These are phyloP conservation scores for Apus apus DNA, from an alignment of 2,113 vertebrate species.

Conservation along the genomic window DNA sequence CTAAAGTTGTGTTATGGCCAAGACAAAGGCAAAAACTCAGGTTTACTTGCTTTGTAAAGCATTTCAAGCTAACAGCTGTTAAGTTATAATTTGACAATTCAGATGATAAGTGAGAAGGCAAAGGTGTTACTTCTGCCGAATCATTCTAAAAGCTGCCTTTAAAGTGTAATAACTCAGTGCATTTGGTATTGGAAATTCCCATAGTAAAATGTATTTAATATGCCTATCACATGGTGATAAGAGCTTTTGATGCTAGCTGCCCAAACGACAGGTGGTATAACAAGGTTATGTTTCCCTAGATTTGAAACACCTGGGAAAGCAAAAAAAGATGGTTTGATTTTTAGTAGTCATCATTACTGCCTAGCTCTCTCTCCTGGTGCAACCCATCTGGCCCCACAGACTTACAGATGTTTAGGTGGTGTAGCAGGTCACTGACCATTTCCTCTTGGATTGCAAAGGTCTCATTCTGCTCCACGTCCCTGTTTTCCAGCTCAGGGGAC, in stretches of 20 bases:
- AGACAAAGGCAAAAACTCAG: neutral
- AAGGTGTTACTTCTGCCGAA: neutral
- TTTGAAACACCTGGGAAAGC: neutral
- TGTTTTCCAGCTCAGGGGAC: too few relatives aligned
- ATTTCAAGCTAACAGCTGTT: neutral
- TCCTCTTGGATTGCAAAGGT: too few relatives aligned
- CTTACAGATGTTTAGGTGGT: too few relatives aligned
- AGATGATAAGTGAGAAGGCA: neutral
- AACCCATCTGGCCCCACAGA: too few relatives aligned
- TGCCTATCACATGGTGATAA: rapidly evolving
- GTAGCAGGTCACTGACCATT: too few relatives aligned
- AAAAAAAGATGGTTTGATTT: neutral
- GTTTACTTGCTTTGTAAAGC: neutral
- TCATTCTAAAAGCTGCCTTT: neutral
- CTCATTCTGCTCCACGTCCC: too few relatives aligned
- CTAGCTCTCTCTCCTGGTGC: neutral
- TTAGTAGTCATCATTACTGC: neutral
- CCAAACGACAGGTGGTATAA: neutral
- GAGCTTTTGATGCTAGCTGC: neutral
- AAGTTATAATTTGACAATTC: neutral
- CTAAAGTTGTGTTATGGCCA: neutral
- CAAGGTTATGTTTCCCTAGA: neutral
- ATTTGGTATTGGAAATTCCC: neutral
- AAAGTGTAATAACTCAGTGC: neutral
- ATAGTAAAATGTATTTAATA: neutral